Evolutionary conservation across 2,888 invertebrate genomes (phyloP), one percentile per base, ranked within the genome.

Genomic region (Auanema sp.): DNA sequence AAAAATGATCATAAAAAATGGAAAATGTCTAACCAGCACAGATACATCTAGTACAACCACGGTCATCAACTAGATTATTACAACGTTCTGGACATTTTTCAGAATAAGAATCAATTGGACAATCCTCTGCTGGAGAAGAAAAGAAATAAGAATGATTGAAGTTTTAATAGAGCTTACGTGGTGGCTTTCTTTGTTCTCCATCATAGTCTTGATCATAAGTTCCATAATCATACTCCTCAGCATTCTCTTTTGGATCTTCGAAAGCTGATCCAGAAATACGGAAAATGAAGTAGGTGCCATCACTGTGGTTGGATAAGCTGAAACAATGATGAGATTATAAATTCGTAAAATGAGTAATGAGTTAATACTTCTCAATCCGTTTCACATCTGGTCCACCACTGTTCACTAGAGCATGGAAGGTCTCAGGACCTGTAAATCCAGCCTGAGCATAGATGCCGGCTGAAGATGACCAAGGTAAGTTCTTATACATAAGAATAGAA

Each of bases 311-410:
- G 0, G 93, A 91, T 88, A 90, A 90, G 75, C 93, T 93, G 60
- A 49, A 58, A 40, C 40, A 58, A 43, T 40, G 5, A 21, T n/a
- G n/a, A n/a, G n/a, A 44, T 25, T 21, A 42, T 16, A n/a, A 5
- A n/a, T n/a, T 47, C 24, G 12, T 16, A 58, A 58, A 3, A 51
- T 11, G 16, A 16, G 10, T 16, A 23, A 11, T 16, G 44, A 58
- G 42, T 14, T 12, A 65, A 43, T 25, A 92, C 92, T 89, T 90
- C 85, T 90, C 89, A 69, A 92, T 87, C 84, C 90, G 90, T 76
- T 89, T 87, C 71, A 92, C 90, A 85, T 91, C 91, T 84, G 92
- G 92, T n/a, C 91, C 92, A 50, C 94, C 96, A 14, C 95, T 95
- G 60, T 92, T 92, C 65, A 90, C 89, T 21, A 96, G 87, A 2